Evolutionary conservation across 2,113 vertebrate genomes (phyloP).

Genomic region (Cygnus atratus): DNA sequence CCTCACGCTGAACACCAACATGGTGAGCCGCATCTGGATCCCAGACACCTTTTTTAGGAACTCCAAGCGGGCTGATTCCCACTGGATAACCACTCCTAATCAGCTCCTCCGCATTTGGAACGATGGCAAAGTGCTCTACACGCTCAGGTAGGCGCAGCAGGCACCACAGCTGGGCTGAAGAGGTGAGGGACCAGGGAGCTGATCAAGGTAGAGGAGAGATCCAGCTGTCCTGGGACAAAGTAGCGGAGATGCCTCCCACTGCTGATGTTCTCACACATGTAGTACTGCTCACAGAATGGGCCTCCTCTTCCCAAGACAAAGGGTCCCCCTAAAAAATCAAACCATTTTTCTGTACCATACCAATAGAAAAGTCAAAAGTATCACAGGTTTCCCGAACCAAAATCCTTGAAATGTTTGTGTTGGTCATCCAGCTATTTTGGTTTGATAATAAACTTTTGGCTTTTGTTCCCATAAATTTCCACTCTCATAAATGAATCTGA

Average conservation of each 20-base stretch:
- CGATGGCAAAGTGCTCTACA: constrained; percentile 81
- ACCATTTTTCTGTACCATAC: not conserved
- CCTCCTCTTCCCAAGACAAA: not conserved
- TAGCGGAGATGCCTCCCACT: not conserved
- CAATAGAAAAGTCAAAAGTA: not conserved
- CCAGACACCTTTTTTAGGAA: constrained; percentile 81
- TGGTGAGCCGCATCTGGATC: constrained; percentile 82
- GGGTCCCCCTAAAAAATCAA: not conserved
- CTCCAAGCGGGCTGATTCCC: constrained; percentile 75
- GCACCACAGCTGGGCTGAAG: not conserved
- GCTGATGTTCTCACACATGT: not conserved
- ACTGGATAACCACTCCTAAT: constrained; percentile 78
- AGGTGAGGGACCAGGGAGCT: not conserved
- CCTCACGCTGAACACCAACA: constrained; percentile 76
- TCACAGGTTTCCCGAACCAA: not conserved
- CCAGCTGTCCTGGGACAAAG: not conserved
- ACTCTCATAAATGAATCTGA: not conserved
- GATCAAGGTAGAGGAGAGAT: not conserved
- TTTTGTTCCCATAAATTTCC: not conserved
- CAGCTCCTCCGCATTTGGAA: constrained; percentile 81
- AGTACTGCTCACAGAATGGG: not conserved
- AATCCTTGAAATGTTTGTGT: not conserved
- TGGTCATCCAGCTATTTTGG: not conserved
- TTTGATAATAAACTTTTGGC: not conserved
- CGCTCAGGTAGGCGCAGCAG: constrained; percentile 71